Base-by-base conservation (phyloP, 1,140 invertebrate genomes). In the Achroia grisella region DNA sequence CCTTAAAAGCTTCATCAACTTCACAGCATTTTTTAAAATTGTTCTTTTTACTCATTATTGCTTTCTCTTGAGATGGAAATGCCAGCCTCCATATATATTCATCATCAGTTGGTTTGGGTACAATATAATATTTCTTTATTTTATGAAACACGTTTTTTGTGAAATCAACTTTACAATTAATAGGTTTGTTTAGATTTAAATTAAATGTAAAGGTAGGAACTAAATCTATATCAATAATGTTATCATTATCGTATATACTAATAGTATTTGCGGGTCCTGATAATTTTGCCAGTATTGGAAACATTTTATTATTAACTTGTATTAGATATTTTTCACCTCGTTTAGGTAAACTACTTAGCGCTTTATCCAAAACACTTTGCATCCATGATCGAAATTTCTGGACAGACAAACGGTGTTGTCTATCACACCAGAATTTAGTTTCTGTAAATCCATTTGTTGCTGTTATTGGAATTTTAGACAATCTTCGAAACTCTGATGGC, bases 51-150 rank as follows among this genome's bases (percentile, higher is more conserved):
- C 58, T 46, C 10, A 65, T 50, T 15, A 53, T 54, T 44, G 41
- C 43, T 14, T 60, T 43, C 53, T 73, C 70, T 44, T 73, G 70
- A 48, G 58, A 61, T 6, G 70, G 70, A 53, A 73, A 73, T 12
- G 62, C 52, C 33, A 73, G 34, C 52, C 70, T 51, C 70, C 70
- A 73, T 49, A 60, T 62, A 39, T 44, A 66, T 42, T 71, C 56
- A 14, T 66, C 46, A 12, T 49, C 28, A 41, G 36, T 59, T 31
- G 67, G 64, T 55, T 73, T 73, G 14, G 70, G 70, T 33, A 71
- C 67, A 36, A 67, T 54, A 58, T 68, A 73, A 47, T 68, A 73
- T 34, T 44, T 10, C 17, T 40, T 33, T 1, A 50, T 42, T 11
- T 56, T 57, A 4, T 56, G 59, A 4, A 39, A 10, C 17, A 36